Base-by-base conservation (phyloP, 2,113 vertebrate species). In the Blennius ocellaris region DNA sequence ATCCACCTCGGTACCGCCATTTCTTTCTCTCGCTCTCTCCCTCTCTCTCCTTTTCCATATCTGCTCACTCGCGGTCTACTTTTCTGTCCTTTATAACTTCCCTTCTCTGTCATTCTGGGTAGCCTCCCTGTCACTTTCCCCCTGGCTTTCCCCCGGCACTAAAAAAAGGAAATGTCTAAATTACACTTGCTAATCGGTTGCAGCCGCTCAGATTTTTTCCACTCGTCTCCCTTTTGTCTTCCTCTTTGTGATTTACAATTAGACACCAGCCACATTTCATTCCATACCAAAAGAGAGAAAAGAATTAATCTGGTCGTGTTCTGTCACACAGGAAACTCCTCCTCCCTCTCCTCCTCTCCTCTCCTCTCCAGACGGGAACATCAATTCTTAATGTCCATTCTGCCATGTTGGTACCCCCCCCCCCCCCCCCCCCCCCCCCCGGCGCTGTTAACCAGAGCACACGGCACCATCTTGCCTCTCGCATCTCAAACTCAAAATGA, bases 111-210 rank as follows among this genome's bases (percentile, higher is more conserved):
- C 80, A 65, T 11, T 61, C 58, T 48, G 43, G 40, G 50, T 54
- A 57, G 57, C 45, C 57, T 71, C 55, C 17, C 59, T 48, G 64
- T 75, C 61, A 37, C 52, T 36, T 12, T 81, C 70, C 58, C 41
- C 60, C 17, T 81, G 70, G 64, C 65, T 78, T 62, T 65, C 62
- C 73, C 63, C 61, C 78, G 54, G 61, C 59, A 83, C 78, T 73
- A 77, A 88, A 91, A 91, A 89, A 71, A 81, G 86, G 68, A 92
- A 92, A 88, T 89, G 78, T 88, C 86, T 88, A 89, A 93, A 92
- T 93, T 90, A 90, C 85, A 89, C 89, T 92, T 90, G 90, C 80
- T 93, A 90, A 93, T 93, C 76, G 74, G 68, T 81, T 78, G 60
- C 82, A 71, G 78, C 38, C 50, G 74, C 53, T 21, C 53, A 62